Evolutionary conservation across 1,140 invertebrate genomes (phyloP), one percentile per base, ranked within the genome.

Genomic region (Chrysopa pallens): DNA sequence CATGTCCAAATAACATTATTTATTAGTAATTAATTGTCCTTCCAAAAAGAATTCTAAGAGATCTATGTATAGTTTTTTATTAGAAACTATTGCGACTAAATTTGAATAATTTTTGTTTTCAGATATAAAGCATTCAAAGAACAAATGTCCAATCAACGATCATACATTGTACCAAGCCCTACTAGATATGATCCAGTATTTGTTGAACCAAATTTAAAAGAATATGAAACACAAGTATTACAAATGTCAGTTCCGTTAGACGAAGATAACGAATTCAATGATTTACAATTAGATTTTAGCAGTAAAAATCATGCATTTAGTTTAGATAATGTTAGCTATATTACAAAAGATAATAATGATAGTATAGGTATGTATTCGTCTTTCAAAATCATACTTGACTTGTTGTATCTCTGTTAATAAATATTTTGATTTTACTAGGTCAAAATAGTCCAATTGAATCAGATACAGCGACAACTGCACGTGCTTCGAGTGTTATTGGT

Each of bases 231-330:
- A 3, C 80, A 90, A 71, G 84, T 90, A 28, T 64, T 91, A 2
- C 83, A 88, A 47, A 89, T 91, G 86, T 84, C 84, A 44, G 84
- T 91, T 1, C 77, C 78, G 0, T 67, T 79, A 0, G 84, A 86
- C 48, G 82, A 84, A 46, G 80, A 72, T 46, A 78, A 82, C 48
- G 74, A 73, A 48, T 76, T 68, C 51, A 74, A 80, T 46, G 84
- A 88, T 57, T 54, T 88, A 12, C 83, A 88, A 53, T 58, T 88
- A n/a, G 84, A 88, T 55, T 86, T 86, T 51, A 84, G 81, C 57
- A 72, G 77, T 44, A 85, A 86, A 56, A 87, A 87, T 63, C 84
- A 87, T 53, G 79, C 83, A 1, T 89, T 87, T 53, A 85, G 78
- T 45, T 65, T 87, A 45, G 82, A 87, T 51, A 85, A 81, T 53